These are phyloP conservation scores for Entomobrya proxima DNA, from an alignment of 2,888 invertebrate species.

Conservation along the genomic window DNA sequence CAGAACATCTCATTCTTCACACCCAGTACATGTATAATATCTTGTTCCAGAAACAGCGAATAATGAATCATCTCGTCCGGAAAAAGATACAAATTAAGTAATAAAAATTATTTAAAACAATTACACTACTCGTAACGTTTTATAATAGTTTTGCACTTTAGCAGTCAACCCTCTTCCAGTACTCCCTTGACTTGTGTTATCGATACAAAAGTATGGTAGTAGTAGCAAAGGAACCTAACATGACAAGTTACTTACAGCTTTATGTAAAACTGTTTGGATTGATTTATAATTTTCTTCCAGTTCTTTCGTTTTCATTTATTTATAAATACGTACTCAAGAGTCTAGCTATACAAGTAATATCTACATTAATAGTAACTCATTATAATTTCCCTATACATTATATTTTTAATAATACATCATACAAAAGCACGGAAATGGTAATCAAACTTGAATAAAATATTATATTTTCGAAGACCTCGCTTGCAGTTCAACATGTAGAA, in stretches of 20 bases:
- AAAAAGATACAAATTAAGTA: constrained; percentile 9
- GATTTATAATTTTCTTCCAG: constrained; percentile 35
- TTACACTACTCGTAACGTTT: constrained; percentile 20
- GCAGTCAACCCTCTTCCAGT: constrained; percentile 45
- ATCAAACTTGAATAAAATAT: constrained; percentile 52
- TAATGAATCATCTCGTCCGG: constrained; percentile 18
- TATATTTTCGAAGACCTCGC: constrained; percentile 29
- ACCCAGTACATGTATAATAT: neutral
- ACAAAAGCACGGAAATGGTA: constrained; percentile 63
- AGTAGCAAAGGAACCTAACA: constrained; percentile 52
- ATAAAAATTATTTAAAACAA: constrained; percentile 38
- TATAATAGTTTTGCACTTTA: constrained; percentile 56
- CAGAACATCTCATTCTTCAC: neutral
- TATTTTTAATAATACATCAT: constrained; percentile 36
- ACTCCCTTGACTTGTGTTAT: neutral
- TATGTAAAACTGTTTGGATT: neutral
- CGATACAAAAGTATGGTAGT: constrained; percentile 15
- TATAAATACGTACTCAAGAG: constrained; percentile 38
- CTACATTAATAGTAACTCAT: constrained; percentile 20
- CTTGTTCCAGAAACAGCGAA: neutral
- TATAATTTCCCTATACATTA: no score
- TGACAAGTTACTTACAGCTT: constrained; percentile 47
- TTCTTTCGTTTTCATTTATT: constrained; percentile 51
- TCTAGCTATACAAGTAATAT: constrained; percentile 7
- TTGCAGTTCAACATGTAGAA: constrained; percentile 28